Percentiles rank a stretch among this genome's conserved stretches.
Evolutionary conservation across 2,113 vertebrate genomes (phyloP).

Genomic region (Apeltes quadracus): DNA sequence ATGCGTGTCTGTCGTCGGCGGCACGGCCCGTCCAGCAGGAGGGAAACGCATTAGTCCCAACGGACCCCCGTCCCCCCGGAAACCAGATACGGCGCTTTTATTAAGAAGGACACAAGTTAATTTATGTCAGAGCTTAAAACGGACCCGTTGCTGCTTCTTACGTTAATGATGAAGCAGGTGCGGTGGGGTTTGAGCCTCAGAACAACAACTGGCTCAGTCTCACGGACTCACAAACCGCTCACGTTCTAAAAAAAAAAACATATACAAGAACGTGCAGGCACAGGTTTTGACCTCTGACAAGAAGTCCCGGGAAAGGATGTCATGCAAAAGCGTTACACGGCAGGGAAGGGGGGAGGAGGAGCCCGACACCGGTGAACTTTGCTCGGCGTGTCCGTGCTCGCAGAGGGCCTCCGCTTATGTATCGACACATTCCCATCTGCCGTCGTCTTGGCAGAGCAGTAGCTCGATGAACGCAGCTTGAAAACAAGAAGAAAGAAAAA

Average conservation of each 20-base stretch:
- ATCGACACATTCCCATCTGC: conserved; percentile 66
- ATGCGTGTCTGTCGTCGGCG: conserved; percentile 56
- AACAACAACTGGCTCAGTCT: conserved; percentile 33
- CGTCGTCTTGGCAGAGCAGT: conserved; percentile 50
- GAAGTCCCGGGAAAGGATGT: conserved; percentile 26
- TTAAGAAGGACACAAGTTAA: conserved; percentile 75
- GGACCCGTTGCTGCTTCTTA: conserved; percentile 66
- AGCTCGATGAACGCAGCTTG: conserved; percentile 32
- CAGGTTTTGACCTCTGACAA: conserved; percentile 34
- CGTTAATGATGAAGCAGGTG: conserved; percentile 77
- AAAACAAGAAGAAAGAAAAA: not conserved
- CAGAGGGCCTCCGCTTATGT: conserved; percentile 52
- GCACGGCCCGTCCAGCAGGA: conserved; percentile 66
- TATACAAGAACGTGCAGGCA: conserved; percentile 34
- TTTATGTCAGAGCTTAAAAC: conserved; percentile 78
- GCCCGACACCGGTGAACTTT: conserved; percentile 65
- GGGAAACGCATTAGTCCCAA: conserved; percentile 80
- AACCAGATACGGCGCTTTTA: conserved; percentile 77
- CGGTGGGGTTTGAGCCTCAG: conserved; percentile 35
- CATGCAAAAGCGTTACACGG: conserved; percentile 31
- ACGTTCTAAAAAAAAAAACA: no score
- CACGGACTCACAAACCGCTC: no score
- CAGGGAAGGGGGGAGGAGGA: conserved; percentile 47
- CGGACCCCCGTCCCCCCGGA: conserved; percentile 48
- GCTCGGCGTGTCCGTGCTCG: conserved; percentile 61